phyloP scores from a whole-genome alignment of 1,140 invertebrate genomes.

The Caerostris extrusa region DNA sequence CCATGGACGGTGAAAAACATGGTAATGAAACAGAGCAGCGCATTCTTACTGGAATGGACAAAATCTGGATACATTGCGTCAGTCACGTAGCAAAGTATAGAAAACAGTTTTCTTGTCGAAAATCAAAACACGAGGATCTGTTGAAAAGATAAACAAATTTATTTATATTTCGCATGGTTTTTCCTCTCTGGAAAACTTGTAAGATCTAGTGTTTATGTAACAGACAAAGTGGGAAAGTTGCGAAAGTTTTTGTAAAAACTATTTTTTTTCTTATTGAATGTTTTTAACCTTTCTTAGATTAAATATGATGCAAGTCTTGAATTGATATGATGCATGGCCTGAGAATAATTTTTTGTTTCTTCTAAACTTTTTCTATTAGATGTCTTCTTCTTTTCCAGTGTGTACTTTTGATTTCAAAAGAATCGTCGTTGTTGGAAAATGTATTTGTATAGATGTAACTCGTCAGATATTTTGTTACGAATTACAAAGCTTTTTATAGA shows the following conservation, averaged over 20 bases:
- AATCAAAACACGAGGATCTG: conserved; percentile 10
- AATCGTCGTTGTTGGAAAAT: no score
- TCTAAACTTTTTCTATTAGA: no score
- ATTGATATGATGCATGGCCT: no score
- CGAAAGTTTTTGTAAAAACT: background rate
- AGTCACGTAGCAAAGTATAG: conserved; percentile 50
- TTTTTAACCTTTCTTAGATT: no score
- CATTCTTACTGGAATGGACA: conserved; percentile 16
- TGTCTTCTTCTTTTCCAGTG: no score
- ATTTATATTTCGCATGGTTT: background rate
- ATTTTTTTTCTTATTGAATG: background rate
- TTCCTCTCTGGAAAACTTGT: background rate
- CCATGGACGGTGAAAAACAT: conserved; percentile 30
- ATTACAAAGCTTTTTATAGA: no score
- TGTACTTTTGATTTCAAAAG: no score
- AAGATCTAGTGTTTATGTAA: background rate
- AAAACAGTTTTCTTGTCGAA: conserved; percentile 42
- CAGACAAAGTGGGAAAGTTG: background rate
- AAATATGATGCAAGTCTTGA: no score
- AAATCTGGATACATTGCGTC: conserved; percentile 31
- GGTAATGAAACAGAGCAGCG: background rate
- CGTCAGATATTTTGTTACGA: no score
- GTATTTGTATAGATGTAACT: no score
- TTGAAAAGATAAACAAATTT: conserved; percentile 41
- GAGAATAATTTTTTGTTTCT: no score